Conservation (phyloP, 2,888 invertebrate genomes). For the Thymelicus lineola region DNA sequence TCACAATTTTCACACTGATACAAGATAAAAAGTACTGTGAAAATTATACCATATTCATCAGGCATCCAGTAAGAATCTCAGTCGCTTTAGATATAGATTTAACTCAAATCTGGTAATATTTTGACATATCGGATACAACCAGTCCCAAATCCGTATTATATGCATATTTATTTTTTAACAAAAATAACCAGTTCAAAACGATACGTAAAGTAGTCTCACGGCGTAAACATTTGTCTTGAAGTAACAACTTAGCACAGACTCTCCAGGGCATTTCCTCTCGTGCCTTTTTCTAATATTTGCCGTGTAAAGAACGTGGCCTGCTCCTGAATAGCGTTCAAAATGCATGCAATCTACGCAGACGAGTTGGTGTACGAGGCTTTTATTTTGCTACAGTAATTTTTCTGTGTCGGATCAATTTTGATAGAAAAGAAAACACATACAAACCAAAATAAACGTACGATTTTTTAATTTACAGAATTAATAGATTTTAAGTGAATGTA, state of each 20-base stretch:
- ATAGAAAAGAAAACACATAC: neutral
- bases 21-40: no score
- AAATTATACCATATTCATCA: no score
- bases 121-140: neutral
- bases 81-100: no score
- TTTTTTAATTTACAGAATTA: no score
- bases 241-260: slow-evolving; percentile 8
- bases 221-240: slow-evolving; percentile 10
- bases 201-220: neutral
- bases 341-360: slow-evolving; percentile 30
- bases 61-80: no score
- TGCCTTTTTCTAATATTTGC: slow-evolving; percentile 32
- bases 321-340: slow-evolving; percentile 29
- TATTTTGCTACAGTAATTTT: slow-evolving; percentile 3
- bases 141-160: neutral
- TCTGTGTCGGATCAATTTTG: neutral
- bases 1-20: no score
- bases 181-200: neutral
- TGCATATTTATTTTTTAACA: no score
- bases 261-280: slow-evolving; percentile 4
- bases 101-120: neutral
- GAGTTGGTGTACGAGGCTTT: slow-evolving; percentile 33
- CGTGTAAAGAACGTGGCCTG: slow-evolving; percentile 22
- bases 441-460: no score
- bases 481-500: no score